These are phyloP conservation scores for Palythoa grandis DNA, from an alignment of 92 coral and sea anemone genomes.

Conservation along the genomic window DNA sequence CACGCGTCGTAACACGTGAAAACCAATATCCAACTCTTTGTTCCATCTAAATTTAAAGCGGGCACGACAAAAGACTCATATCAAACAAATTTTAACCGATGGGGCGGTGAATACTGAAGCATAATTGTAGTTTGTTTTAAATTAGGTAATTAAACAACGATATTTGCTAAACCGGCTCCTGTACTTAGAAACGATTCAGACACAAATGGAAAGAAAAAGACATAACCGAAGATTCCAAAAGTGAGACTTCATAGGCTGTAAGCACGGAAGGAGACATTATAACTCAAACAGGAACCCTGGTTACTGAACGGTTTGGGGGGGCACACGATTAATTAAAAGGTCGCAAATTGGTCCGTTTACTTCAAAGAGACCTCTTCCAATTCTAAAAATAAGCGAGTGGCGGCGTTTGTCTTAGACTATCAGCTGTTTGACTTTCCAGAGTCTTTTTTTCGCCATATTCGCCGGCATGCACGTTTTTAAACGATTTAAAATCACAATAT, in stretches of 20 bases:
- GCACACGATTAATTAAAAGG: conserved; percentile 4
- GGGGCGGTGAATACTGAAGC: conserved; percentile 21
- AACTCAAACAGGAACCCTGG: neutral
- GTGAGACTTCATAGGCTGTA: neutral
- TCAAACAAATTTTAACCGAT: neutral
- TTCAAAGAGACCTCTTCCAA: conserved; percentile 43
- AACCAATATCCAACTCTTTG: neutral
- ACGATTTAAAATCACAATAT: neutral
- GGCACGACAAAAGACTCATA: neutral
- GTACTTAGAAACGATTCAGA: neutral
- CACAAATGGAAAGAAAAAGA: neutral
- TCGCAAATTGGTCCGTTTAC: conserved; percentile 3
- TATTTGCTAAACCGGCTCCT: conserved; percentile 32
- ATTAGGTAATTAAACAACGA: conserved; percentile 6
- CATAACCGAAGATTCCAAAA: neutral
- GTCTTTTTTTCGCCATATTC: neutral
- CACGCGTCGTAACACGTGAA: neutral
- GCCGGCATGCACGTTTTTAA: neutral
- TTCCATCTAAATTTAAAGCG: neutral
- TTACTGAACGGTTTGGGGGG: conserved; percentile 1
- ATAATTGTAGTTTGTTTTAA: conserved; percentile 8
- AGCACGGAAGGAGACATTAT: neutral
- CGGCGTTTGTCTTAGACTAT: conserved; percentile 6
- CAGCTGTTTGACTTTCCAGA: neutral
- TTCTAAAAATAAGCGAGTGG: neutral